Evolutionary conservation across 2,888 invertebrate genomes (phyloP), one percentile per base, ranked within the genome.

Genomic region (Ptilodon capucinus): DNA sequence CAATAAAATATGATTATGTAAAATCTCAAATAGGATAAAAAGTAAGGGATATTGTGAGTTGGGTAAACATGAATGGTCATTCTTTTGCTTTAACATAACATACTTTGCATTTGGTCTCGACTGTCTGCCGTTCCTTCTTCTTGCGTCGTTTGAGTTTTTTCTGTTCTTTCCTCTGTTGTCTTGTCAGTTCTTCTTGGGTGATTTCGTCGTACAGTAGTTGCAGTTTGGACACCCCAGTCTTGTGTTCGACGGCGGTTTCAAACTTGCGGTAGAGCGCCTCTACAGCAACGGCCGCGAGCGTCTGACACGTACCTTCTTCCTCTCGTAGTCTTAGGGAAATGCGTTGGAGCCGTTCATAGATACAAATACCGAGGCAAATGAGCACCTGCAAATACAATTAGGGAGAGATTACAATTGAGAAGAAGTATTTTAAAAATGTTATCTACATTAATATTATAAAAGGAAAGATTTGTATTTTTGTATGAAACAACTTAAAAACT

Each of bases 261-360:
- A 98, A 98, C 84, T 95, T 97, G 63, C 97, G 94, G 73, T 95
- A 95, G 11, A 98, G 91, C 4, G 97, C 96, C 76, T 97, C 97
- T 0, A 97, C 94, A 0, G 95, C 96, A 5, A 97, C 96, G 38
- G 97, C 97, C 44, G 97, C 97, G 54, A 98, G 93, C 43, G 97
- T 96, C 84, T 97, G 97, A 88, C 97, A 98, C n/a, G 97, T 97
- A 75, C 97, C 95, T 81, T 98, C 98, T 77, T 98, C 97, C 79
- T 97, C 97, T 48, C 95, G 94, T 70, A 98, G 92, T 44, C 97
- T 94, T 65, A 97, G 93, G 68, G 97, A 96, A 54, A 98, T 95
- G 61, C 96, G 94, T 78, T 97, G 96, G 40, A 98, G 92, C 48
- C 97, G 93, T 78, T 98, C 97, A 79, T 97, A 97, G 71, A 98